Conservation (phyloP, 2,888 invertebrate species). For the Stenotaenia linearis region DNA sequence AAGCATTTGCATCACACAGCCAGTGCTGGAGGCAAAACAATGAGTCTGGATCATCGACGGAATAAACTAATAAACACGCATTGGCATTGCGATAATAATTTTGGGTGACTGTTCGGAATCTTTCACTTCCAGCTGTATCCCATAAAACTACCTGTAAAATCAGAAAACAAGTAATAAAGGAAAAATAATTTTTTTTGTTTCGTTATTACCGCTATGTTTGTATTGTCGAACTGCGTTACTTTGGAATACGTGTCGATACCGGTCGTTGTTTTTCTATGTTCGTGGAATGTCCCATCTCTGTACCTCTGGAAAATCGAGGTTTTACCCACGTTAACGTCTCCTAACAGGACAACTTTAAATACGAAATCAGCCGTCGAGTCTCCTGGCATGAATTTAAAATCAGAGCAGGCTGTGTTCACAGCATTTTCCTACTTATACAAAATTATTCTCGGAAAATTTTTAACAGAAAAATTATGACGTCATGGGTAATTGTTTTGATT, state of each 20-base stretch:
- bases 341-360: conserved; percentile 37
- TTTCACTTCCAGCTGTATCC: conserved; percentile 39
- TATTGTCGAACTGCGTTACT: conserved; percentile 32
- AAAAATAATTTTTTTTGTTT: not conserved
- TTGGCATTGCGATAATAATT: conserved; percentile 39
- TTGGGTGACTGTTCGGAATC: conserved; percentile 39
- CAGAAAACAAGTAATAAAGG: not conserved
- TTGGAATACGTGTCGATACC: conserved; percentile 36
- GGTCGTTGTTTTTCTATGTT: conserved; percentile 34
- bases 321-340: conserved; percentile 38
- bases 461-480: not conserved
- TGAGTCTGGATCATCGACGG: conserved; percentile 37
- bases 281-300: conserved; percentile 36
- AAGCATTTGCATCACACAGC: conserved; percentile 37
- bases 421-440: not conserved
- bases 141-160: conserved; percentile 36
- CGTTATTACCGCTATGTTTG: conserved; percentile 37
- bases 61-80: conserved; percentile 38
- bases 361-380: not conserved
- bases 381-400: not conserved
- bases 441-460: not conserved
- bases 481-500: not conserved
- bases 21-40: conserved; percentile 37
- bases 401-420: not conserved
- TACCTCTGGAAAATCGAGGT: conserved; percentile 38